Base-by-base conservation (phyloP, 2,888 invertebrate genomes). In the Hofmannophila pseudospretella region DNA sequence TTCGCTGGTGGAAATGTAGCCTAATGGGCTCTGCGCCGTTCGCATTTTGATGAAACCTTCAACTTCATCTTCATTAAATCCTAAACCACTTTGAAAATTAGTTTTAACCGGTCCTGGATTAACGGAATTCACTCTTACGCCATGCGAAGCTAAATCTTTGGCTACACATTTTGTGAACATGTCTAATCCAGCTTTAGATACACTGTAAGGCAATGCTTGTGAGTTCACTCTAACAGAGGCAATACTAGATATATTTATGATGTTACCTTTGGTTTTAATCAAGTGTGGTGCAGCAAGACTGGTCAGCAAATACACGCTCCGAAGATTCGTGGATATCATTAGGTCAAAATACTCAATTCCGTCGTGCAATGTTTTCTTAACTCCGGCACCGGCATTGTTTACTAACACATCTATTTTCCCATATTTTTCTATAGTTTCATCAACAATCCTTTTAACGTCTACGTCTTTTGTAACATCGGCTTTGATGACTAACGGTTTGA, bases 141-240 rank as follows among this genome's bases (percentile, higher is more conserved):
- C 73, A 51, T 88, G 77, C 0, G 63, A 44, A 42, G 88, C 88
- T 22, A 90, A 60, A 50, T 89, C 93, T 32, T 94, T 65, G 8
- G 93, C 93, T 5, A 88, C 70, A 57, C 91, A 91, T 50, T 89
- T 77, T 1, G 93, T 93, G 45, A 94, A 88, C 55, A 93, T 93
- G 67, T 93, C 93, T 8, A 93, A 54, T 3, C 92, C 92, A 22
- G 91, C 79, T 70, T 94, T 94, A 20, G 91, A 90, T 86, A 93
- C 90, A 41, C 84, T 80, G 60, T 94, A 94, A 1, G 47, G 33
- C 9, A 44, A 32, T 13, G 27, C 22, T 0, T 23, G 22, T 2
- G 33, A 20, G 4, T 20, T 23, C 2, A 28, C 23, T n/a, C 27
- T 34, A 0, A 22, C 13, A 0, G 39, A 41, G n/a, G 34, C 31